phyloP scores from a whole-genome alignment of 2,113 vertebrate genomes.

The Struthidea cinerea region DNA sequence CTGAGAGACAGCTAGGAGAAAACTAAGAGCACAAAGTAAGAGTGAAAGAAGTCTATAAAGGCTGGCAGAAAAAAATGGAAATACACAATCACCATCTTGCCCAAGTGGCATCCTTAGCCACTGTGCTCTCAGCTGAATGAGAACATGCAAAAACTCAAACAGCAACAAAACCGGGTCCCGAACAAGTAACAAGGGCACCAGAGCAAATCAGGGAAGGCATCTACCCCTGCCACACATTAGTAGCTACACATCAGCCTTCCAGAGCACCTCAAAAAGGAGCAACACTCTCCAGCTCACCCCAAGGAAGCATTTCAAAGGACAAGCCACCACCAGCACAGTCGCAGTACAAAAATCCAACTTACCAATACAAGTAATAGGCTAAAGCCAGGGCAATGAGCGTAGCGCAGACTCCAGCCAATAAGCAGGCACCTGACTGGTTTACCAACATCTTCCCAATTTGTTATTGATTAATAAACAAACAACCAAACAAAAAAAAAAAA shows the following conservation, averaged over 20 bases:
- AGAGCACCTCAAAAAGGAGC: neutral
- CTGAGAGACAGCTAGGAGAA: neutral
- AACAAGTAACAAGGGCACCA: neutral
- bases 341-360: conserved; percentile 18
- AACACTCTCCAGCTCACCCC: neutral
- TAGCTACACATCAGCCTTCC: neutral
- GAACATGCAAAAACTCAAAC: neutral
- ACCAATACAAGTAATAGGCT: conserved; percentile 81
- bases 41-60: neutral
- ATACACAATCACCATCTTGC: neutral
- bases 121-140: neutral
- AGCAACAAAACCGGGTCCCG: fast-evolving
- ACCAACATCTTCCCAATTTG: conserved; percentile 62
- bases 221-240: neutral
- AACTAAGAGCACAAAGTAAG: fast-evolving
- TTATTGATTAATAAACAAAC: neutral
- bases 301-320: neutral
- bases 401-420: conserved; percentile 73
- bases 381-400: conserved; percentile 65
- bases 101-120: neutral
- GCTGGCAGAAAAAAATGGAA: neutral
- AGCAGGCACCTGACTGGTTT: conserved; percentile 53
- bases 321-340: neutral
- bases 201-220: neutral
- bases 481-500: neutral